These are phyloP conservation scores for Tetanocera ferruginea DNA, from an alignment of 2,888 invertebrate species.

Conservation along the genomic window DNA sequence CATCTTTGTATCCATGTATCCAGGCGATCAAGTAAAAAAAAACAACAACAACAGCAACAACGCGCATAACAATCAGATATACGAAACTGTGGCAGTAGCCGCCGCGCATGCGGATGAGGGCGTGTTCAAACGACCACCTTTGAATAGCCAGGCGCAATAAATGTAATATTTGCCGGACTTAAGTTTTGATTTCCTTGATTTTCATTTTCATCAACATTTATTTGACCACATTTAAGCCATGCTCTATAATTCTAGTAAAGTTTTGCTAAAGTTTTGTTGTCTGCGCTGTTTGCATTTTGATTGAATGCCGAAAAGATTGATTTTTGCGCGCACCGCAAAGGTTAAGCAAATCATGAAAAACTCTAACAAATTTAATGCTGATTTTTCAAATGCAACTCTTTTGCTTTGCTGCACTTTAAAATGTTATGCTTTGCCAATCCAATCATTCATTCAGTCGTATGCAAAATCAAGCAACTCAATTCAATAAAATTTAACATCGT, in stretches of 20 bases:
- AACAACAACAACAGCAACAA: not conserved
- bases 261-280: not conserved
- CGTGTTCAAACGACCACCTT: slow-evolving; percentile 26
- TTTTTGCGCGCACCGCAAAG: not conserved
- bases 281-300: not conserved
- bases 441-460: not conserved
- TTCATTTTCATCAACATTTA: not conserved
- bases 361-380: too few species aligned
- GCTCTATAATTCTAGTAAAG: too few species aligned
- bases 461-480: not conserved
- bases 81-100: slow-evolving; percentile 18
- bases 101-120: slow-evolving; percentile 30
- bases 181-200: not conserved
- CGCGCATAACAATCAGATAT: not conserved
- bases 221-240: slow-evolving; percentile 11
- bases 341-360: not conserved
- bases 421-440: too few species aligned
- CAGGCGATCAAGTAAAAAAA: slow-evolving; percentile 29
- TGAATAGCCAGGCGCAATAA: not conserved
- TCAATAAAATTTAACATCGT: not conserved
- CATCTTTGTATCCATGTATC: slow-evolving; percentile 53
- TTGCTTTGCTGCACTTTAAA: too few species aligned
- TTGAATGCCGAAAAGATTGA: slow-evolving; percentile 13
- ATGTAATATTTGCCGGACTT: not conserved
- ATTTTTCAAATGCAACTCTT: too few species aligned